These are phyloP conservation scores for Sturnira hondurensis DNA, from an alignment of 2,113 vertebrate species.

Conservation along the genomic window DNA sequence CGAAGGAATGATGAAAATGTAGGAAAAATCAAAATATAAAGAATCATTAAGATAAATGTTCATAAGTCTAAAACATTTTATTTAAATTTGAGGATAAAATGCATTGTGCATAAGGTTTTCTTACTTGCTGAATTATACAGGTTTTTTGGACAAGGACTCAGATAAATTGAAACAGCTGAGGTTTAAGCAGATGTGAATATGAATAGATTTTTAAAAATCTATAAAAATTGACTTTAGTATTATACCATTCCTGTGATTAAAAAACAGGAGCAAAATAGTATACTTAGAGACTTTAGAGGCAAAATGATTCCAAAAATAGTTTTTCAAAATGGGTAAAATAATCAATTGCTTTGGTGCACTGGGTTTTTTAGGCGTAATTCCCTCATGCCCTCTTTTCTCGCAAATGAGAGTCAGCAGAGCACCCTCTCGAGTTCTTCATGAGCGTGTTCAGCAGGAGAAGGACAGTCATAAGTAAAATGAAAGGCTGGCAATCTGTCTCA, in stretches of 20 bases:
- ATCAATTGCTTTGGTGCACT: background rate
- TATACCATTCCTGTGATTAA: background rate
- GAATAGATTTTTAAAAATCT: background rate
- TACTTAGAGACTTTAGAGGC: background rate
- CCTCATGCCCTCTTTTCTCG: background rate
- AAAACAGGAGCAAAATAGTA: background rate
- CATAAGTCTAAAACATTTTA: slow-evolving; percentile 14
- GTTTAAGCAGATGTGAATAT: background rate
- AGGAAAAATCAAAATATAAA: background rate
- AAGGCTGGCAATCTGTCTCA: background rate
- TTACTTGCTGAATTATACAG: background rate
- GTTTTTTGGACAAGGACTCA: slow-evolving; percentile 35
- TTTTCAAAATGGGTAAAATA: slow-evolving; percentile 7
- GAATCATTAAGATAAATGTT: background rate
- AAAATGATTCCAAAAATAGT: background rate
- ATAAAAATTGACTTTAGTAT: slow-evolving; percentile 20
- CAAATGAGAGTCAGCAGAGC: background rate
- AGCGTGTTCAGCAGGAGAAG: background rate
- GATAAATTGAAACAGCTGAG: slow-evolving; percentile 25
- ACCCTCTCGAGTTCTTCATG: background rate
- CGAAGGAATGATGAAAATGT: background rate
- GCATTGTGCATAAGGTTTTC: background rate
- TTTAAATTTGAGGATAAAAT: slow-evolving; percentile 7
- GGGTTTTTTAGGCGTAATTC: background rate
- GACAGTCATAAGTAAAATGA: background rate